phyloP scores from a whole-genome alignment of 1,140 invertebrate species.

The Ceratosolen solmsi region DNA sequence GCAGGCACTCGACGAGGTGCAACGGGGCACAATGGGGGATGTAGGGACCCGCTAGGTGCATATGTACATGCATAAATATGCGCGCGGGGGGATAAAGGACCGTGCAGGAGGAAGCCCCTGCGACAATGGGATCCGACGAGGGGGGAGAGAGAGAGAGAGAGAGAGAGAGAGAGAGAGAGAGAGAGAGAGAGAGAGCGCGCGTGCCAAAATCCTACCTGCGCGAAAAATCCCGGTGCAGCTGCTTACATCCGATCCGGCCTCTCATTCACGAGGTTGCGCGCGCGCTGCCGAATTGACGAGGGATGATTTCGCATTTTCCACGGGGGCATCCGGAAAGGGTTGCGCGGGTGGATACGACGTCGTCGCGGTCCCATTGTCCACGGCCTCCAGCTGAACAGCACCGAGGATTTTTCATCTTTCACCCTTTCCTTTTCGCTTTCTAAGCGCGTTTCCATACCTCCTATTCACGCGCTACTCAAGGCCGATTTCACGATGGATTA shows the following conservation, averaged over 20 bases:
- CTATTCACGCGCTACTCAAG: background rate
- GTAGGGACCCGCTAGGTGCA: background rate
- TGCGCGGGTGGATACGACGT: background rate
- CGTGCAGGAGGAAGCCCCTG: background rate
- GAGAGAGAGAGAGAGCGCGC: background rate
- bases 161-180: background rate
- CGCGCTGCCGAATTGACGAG: conserved; percentile 24
- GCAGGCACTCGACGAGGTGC: background rate
- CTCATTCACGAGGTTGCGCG: conserved; percentile 22
- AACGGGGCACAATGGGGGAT: conserved; percentile 15
- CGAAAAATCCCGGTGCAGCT: conserved; percentile 33
- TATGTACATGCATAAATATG: background rate
- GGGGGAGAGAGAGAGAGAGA: background rate
- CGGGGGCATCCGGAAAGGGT: conserved; percentile 9
- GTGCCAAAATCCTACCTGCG: conserved; percentile 45
- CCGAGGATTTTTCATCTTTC: background rate
- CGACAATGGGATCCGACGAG: background rate
- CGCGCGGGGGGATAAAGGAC: background rate
- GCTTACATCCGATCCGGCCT: conserved; percentile 7
- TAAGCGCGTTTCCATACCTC: background rate
- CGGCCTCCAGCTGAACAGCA: background rate
- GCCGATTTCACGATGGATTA: background rate
- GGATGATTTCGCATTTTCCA: conserved; percentile 47
- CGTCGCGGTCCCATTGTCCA: background rate
- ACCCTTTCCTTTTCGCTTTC: background rate